Percentiles rank a stretch among this genome's conserved stretches.
Evolutionary conservation across 2,797 vertebrate genomes (phyloP).

Genomic region (Limnodromus scolopaceus): DNA sequence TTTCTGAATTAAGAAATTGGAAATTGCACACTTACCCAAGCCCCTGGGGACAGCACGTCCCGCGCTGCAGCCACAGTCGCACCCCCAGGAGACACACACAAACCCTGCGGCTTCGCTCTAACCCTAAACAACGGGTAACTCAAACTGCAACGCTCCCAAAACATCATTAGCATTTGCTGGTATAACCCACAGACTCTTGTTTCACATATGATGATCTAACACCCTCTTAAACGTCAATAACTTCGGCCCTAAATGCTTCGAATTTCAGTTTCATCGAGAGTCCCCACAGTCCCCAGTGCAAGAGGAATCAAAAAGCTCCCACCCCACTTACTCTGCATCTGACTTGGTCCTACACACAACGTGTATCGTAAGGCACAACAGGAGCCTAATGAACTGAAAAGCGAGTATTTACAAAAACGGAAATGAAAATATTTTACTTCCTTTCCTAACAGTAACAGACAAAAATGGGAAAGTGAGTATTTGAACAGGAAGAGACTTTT

Average conservation of each 20-base stretch:
- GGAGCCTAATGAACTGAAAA: background rate
- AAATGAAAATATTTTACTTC: background rate
- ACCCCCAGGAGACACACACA: background rate
- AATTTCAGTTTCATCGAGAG: background rate
- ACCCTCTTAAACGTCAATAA: background rate
- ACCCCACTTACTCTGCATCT: background rate
- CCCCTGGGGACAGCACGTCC: background rate
- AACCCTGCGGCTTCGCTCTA: background rate
- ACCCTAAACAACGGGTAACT: background rate
- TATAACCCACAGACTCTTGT: background rate
- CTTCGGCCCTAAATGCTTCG: background rate
- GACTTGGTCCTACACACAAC: fast-evolving
- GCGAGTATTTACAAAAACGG: background rate
- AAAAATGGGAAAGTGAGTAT: background rate
- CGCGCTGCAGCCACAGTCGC: background rate
- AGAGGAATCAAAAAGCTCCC: background rate
- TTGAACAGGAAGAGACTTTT: background rate
- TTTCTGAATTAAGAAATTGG: background rate
- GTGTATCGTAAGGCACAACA: fast-evolving
- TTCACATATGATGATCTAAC: background rate
- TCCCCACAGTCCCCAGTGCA: fast-evolving
- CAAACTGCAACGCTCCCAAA: background rate
- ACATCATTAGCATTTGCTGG: background rate
- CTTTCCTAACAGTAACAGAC: background rate
- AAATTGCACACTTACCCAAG: background rate